phyloP scores from a whole-genome alignment of 2,888 invertebrate species.

The Drosophila fungiperda region DNA sequence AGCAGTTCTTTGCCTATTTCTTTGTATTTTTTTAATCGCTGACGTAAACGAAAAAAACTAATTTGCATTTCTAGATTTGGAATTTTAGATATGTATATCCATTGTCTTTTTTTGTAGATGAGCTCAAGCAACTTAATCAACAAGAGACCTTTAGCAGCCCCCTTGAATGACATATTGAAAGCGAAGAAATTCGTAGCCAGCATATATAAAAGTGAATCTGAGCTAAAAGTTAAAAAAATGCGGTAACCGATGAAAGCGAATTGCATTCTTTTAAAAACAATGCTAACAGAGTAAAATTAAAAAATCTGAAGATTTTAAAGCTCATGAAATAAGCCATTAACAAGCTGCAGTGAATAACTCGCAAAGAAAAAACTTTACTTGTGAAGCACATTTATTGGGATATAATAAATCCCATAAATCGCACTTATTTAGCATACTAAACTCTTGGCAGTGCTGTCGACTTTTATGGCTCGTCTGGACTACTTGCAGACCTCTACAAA shows the following conservation, averaged over 20 bases:
- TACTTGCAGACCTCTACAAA: neutral
- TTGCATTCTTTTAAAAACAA: neutral
- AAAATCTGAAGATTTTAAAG: neutral
- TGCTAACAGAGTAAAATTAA: slow-evolving; percentile 1
- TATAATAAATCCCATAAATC: slow-evolving; percentile 48
- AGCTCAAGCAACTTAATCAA: slow-evolving; percentile 13
- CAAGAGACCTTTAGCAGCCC: slow-evolving; percentile 20
- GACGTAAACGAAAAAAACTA: slow-evolving; percentile 45
- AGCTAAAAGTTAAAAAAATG: slow-evolving; percentile 27
- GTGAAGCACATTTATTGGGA: slow-evolving; percentile 20
- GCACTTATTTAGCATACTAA: slow-evolving; percentile 61
- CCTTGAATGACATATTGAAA: slow-evolving; percentile 10
- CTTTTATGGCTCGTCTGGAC: slow-evolving; percentile 47
- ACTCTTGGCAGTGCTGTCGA: slow-evolving; percentile 41
- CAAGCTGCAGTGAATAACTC: slow-evolving; percentile 2
- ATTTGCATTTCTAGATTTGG: slow-evolving; percentile 74
- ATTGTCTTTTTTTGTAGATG: slow-evolving; percentile 19
- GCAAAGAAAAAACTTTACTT: slow-evolving; percentile 26
- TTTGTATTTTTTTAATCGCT: slow-evolving; percentile 33
- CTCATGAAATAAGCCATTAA: neutral
- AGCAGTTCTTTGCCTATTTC: slow-evolving; percentile 35
- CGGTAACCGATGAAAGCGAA: slow-evolving; percentile 34
- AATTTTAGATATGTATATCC: neutral
- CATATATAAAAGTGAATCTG: slow-evolving; percentile 37
- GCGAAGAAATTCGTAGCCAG: slow-evolving; percentile 30